phyloP scores from a whole-genome alignment of 2,888 invertebrate genomes.

The Eristalis intricaria region DNA sequence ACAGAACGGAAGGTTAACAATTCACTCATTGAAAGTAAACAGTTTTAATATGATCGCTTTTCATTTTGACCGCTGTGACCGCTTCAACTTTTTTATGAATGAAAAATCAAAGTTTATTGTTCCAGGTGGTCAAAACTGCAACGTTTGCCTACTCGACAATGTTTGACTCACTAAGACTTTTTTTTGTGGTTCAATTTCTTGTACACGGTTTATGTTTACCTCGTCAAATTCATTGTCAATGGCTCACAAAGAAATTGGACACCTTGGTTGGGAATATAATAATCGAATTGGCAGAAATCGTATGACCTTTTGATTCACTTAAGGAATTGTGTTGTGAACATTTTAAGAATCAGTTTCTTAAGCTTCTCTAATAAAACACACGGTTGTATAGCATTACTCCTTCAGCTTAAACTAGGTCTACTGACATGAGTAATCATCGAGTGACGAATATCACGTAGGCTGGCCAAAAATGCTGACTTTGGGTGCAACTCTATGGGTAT shows the following conservation, averaged over 20 bases:
- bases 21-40: conserved; percentile 22
- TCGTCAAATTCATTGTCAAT: conserved; percentile 25
- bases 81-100: conserved; percentile 44
- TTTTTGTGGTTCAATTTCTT: background rate
- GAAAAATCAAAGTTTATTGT: conserved; percentile 49
- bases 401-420: background rate
- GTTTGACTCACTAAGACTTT: conserved; percentile 31
- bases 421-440: background rate
- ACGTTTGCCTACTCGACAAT: conserved; percentile 42
- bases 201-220: conserved; percentile 25
- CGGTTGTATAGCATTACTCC: background rate
- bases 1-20: conserved; percentile 45
- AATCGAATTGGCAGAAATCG: background rate
- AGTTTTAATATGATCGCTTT: background rate
- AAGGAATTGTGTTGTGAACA: too few species aligned
- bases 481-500: too few species aligned
- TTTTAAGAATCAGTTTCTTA: background rate
- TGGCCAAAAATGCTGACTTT: background rate
- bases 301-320: background rate
- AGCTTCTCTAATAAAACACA: background rate
- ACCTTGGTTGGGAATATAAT: background rate
- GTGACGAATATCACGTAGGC: background rate
- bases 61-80: conserved; percentile 6
- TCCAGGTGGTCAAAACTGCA: conserved; percentile 46
- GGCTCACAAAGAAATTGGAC: conserved; percentile 35